Evolutionary conservation across 2,113 vertebrate genomes (phyloP), one percentile per base, ranked within the genome.

Genomic region (Alethe castanea): DNA sequence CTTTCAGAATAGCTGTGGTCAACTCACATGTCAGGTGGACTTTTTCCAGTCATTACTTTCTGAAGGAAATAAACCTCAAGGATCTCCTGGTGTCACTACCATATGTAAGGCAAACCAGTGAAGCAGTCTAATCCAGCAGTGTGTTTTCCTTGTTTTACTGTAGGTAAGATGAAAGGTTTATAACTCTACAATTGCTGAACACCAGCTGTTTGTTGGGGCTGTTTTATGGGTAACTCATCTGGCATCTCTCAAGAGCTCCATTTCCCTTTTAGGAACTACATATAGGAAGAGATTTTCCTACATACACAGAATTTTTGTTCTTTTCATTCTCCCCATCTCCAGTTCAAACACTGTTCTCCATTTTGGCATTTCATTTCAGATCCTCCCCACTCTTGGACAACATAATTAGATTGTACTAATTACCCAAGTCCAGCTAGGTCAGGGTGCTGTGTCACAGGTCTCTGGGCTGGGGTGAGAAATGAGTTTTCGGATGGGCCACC

Each of bases 61-160:
- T 86, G 61, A 78, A 76, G 42, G 20, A 22, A 89, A 72, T 64
- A 73, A 56, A 18, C 0, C 0, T 6, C 38, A 81, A 86, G n/a
- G 48, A 93, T 74, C 65, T 95, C 92, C 70, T 40, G 45, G 29
- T 44, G 53, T 81, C 81, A 89, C 64, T 64, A 72, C 31, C 88
- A 42, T 38, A 94, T 35, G 79, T 44, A 77, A 87, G 85, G 70
- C 48, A 94, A 83, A 62, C 26, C 76, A 82, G 81, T 8, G 7
- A 93, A 92, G 85, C 48, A 83, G 57, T 59, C 42, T 74, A 38
- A 78, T 69, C 74, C 78, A 93, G 77, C 90, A 92, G 89, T 28
- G 91, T 96, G 92, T 93, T 97, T 96, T 95, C 88, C 96, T 84
- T 90, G 86, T 78, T 96, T 95, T 47, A 65, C 33, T 54, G 59